These are phyloP conservation scores for Sarcophaga carnaria DNA, from an alignment of 2,888 invertebrate species.

Conservation along the genomic window DNA sequence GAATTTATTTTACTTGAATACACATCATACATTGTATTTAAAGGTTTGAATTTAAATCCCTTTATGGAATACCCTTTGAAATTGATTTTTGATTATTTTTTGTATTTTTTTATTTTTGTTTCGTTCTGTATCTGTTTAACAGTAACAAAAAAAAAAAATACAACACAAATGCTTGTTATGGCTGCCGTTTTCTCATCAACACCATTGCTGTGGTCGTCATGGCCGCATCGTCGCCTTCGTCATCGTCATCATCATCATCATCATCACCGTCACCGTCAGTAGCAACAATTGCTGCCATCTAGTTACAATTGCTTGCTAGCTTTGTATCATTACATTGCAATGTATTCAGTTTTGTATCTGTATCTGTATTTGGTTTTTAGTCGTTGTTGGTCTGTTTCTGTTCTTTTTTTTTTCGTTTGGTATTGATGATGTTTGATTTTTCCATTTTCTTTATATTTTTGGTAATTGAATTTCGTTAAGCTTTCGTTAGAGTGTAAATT, in stretches of 20 bases:
- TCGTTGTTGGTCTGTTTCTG: constrained; percentile 27
- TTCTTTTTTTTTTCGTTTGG: constrained; percentile 8
- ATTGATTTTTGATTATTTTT: constrained; percentile 8
- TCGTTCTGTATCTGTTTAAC: constrained; percentile 15
- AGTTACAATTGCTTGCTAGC: constrained; percentile 27
- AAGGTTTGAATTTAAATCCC: no score
- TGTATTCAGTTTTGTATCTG: constrained; percentile 28
- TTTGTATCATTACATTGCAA: constrained; percentile 1
- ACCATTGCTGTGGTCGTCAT: constrained; percentile 46
- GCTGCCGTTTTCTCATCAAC: constrained; percentile 69
- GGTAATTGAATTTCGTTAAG: constrained; percentile 67
- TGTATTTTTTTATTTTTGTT: constrained; percentile 14
- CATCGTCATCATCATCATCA: constrained; percentile 10
- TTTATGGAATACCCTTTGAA: constrained; percentile 6
- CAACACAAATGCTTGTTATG: constrained; percentile 63
- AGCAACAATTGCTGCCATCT: constrained; percentile 43
- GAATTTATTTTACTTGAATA: no score
- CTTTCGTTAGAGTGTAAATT: constrained; percentile 67
- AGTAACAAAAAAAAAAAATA: constrained; percentile 29
- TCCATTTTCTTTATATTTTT: constrained; percentile 51
- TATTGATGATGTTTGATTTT: neutral
- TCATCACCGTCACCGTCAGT: constrained; percentile 40
- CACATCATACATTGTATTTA: no score
- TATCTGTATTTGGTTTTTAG: constrained; percentile 14
- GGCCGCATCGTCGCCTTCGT: constrained; percentile 24